Evolutionary conservation across 2,888 invertebrate genomes (phyloP).

Genomic region (Notodonta ziczac): DNA sequence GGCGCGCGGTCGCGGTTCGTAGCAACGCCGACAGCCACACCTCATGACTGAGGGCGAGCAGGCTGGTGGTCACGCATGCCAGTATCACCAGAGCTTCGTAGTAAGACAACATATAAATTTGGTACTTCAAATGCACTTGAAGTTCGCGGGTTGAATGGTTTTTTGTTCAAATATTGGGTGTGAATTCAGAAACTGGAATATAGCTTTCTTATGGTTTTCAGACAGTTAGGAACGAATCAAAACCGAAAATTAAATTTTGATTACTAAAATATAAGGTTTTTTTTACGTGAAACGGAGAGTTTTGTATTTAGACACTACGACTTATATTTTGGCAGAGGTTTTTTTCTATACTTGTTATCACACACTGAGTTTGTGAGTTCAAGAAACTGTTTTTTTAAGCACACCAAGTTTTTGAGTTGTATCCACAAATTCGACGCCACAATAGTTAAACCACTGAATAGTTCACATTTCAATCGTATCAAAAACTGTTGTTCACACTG

Average conservation of each 20-base stretch:
- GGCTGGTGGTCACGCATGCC: slow-evolving; percentile 69
- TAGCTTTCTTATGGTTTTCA: too few relatives aligned
- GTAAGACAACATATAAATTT: slow-evolving; percentile 61
- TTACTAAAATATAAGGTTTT: too few relatives aligned
- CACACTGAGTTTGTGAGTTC: not conserved
- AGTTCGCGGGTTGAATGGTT: slow-evolving; percentile 11
- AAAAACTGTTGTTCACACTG: slow-evolving; percentile 38
- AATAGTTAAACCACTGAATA: slow-evolving; percentile 27
- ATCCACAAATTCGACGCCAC: slow-evolving; percentile 45
- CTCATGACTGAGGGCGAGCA: slow-evolving; percentile 69
- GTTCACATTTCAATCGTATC: slow-evolving; percentile 47
- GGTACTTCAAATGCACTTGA: slow-evolving; percentile 8
- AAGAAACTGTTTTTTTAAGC: not conserved
- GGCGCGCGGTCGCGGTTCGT: slow-evolving; percentile 63
- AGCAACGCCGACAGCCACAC: slow-evolving; percentile 72
- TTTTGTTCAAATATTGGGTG: too few relatives aligned
- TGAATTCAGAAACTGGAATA: too few relatives aligned
- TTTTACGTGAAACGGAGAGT: not conserved
- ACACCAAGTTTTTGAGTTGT: slow-evolving; percentile 16
- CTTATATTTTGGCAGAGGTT: not conserved
- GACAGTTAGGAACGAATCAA: too few relatives aligned
- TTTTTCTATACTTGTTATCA: not conserved
- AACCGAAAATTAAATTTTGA: too few relatives aligned
- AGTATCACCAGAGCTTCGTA: slow-evolving; percentile 64
- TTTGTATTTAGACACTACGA: not conserved